Base-by-base conservation (phyloP, 2,888 invertebrate species). In the Celastrina argiolus region DNA sequence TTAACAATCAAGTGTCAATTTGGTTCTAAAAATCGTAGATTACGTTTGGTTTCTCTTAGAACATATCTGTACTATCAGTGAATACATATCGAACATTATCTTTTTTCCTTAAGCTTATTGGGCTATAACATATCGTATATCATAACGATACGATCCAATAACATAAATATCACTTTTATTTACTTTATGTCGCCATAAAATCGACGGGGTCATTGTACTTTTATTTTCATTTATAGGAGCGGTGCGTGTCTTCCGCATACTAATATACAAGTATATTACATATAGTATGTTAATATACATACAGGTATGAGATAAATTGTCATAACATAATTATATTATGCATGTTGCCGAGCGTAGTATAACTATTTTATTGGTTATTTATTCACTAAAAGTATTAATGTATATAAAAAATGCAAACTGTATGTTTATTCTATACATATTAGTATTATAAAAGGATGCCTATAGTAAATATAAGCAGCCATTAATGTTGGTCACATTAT, bases 81-180 rank as follows among this genome's bases (percentile, higher is more conserved):
- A 18, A 45, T 45, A 18, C 45, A 51, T 4, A 22, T 22, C 4
- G 26, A 51, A 51, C 12, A 26, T 51, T 14, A 51, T 51, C 4
- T 26, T 22, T 51, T 45, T 51, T 12, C 51, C 51, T 51, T 51
- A 51, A 14, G 12, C 51, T 22, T 51, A 51, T 51, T 51, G 51
- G 51, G 18, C 51, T 51, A 51, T 51, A 12, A 51, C 22, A 51
- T 51, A 51, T 14, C 22, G 12, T 51, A 51, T 12, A 51, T 51
- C 51, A 51, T 51, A 51, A 51, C 18, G 51, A 51, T 51, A 51
- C 51, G 51, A 22, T 26, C 22, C 51, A 26, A 51, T 51, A 51
- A 51, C 22, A 22, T 51, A 26, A 51, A 51, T 51, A 51, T 51
- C 22, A 51, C 51, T 51, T 22, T n/a, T n/a, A n/a, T n/a, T n/a